Conservation (phyloP, 1,140 invertebrate genomes). For the Penaeus japonicus region DNA sequence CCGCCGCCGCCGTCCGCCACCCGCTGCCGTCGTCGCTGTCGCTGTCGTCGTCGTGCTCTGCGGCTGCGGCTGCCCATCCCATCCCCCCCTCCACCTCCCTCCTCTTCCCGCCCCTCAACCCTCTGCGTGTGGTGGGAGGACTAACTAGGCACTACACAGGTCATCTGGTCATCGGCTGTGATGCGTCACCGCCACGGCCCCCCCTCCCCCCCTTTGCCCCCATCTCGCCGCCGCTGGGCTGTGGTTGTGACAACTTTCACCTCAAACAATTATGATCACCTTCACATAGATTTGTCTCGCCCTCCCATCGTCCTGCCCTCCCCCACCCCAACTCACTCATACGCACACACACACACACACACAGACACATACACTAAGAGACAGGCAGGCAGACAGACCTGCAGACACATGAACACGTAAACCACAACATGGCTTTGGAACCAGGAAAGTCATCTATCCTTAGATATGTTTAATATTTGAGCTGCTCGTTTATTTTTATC, state of each 20-base stretch:
- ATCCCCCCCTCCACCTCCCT: slow-evolving; percentile 1
- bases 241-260: slow-evolving; percentile 43
- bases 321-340: too few species aligned
- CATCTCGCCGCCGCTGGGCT: slow-evolving; percentile 25
- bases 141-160: background rate
- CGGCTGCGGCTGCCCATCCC: slow-evolving; percentile 23
- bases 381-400: too few species aligned
- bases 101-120: background rate
- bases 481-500: background rate
- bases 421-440: slow-evolving; percentile 36
- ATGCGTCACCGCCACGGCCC: slow-evolving; percentile 41
- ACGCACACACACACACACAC: too few species aligned
- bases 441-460: slow-evolving; percentile 31
- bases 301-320: background rate
- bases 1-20: background rate
- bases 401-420: too few species aligned
- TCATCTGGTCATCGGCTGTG: slow-evolving; percentile 55
- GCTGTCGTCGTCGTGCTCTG: too few species aligned
- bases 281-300: slow-evolving; percentile 19
- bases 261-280: slow-evolving; percentile 8
- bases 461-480: slow-evolving; percentile 44
- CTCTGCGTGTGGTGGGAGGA: background rate
- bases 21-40: background rate
- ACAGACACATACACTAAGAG: too few species aligned
- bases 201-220: background rate